Conservation (phyloP, 2,888 invertebrate genomes). For the Limnephilus rhombicus region DNA sequence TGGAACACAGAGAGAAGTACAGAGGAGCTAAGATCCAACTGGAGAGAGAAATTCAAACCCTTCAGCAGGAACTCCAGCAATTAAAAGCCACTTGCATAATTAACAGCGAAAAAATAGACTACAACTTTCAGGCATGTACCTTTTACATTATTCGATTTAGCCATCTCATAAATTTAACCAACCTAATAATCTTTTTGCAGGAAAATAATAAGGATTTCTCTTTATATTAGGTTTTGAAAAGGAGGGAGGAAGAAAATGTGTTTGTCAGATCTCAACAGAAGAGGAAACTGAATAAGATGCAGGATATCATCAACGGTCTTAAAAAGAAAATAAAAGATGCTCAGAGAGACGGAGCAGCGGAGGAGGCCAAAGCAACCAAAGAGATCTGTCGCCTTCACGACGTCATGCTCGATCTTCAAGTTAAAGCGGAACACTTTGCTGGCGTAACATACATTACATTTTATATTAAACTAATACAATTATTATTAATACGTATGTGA, state of each 20-base stretch:
- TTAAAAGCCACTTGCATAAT: conserved; percentile 89
- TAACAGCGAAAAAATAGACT: conserved; percentile 93
- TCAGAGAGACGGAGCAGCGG: conserved; percentile 80
- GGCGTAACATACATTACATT: conserved; percentile 68
- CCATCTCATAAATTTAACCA: no score
- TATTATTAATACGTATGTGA: not conserved
- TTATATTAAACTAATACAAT: not conserved
- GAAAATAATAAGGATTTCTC: not conserved
- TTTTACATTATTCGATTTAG: not conserved
- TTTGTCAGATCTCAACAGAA: conserved; percentile 89
- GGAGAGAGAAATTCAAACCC: conserved; percentile 83
- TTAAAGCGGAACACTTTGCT: conserved; percentile 84
- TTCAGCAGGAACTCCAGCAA: conserved; percentile 88
- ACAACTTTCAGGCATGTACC: conserved; percentile 84
- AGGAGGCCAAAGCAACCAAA: conserved; percentile 82
- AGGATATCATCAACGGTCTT: conserved; percentile 83
- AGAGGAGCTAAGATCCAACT: conserved; percentile 84
- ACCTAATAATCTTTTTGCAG: not conserved
- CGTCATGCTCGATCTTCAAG: conserved; percentile 82
- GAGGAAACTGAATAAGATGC: conserved; percentile 85
- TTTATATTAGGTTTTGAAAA: conserved; percentile 81
- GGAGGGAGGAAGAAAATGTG: conserved; percentile 91
- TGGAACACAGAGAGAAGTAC: conserved; percentile 85
- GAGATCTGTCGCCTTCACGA: conserved; percentile 84
- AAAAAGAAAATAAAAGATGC: conserved; percentile 82